Percentiles rank a stretch among this genome's conserved stretches.
Evolutionary conservation across 2,888 invertebrate genomes (phyloP).

Genomic region (Watsonalla binaria): DNA sequence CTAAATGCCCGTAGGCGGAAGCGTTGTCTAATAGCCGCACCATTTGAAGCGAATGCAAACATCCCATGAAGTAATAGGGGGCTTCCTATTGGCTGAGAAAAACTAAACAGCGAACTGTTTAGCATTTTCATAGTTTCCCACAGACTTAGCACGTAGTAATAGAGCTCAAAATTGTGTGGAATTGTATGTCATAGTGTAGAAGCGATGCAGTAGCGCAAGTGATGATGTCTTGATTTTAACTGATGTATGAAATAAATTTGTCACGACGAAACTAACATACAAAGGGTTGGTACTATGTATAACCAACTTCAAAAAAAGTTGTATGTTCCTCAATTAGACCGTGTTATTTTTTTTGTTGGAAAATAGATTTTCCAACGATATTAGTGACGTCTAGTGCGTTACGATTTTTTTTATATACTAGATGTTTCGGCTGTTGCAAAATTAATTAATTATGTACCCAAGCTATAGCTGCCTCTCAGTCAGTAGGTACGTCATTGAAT

Average conservation of each 20-base stretch:
- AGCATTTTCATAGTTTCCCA: neutral
- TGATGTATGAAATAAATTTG: neutral
- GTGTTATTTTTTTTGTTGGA: too few species aligned
- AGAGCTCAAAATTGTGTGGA: neutral
- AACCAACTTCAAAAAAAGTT: too few species aligned
- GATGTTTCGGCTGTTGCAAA: too few species aligned
- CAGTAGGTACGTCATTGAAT: too few species aligned
- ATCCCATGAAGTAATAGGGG: conserved; percentile 18
- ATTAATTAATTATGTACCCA: too few species aligned
- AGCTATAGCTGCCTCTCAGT: too few species aligned
- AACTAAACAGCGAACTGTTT: neutral
- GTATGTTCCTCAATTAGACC: too few species aligned
- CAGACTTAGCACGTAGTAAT: neutral
- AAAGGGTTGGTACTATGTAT: too few species aligned
- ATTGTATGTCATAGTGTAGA: neutral
- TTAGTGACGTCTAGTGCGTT: too few species aligned
- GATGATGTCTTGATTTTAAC: too few species aligned
- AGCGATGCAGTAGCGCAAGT: neutral
- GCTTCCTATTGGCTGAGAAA: conserved; percentile 38
- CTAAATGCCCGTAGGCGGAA: conserved; percentile 10
- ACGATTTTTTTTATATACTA: too few species aligned
- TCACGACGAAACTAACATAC: neutral
- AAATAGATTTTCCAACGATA: too few species aligned
- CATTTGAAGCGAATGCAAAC: conserved; percentile 10
- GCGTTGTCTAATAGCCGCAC: conserved; percentile 5